Conservation (phyloP, 92 coral and sea anemone genomes). For the Blastomussa wellsi region DNA sequence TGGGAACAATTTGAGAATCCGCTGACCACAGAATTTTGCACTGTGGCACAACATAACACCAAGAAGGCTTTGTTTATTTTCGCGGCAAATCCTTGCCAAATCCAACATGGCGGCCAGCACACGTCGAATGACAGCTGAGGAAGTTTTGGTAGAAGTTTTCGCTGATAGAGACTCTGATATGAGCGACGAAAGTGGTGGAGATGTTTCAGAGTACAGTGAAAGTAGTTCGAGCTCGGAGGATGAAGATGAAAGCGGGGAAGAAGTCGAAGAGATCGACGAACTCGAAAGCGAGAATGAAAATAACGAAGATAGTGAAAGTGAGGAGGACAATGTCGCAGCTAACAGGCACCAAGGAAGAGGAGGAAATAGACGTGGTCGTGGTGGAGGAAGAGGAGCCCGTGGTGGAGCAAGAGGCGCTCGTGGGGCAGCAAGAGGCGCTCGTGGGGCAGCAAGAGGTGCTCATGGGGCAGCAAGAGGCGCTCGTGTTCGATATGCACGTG, state of each 20-base stretch:
- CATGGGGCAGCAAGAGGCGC: conserved; percentile 16
- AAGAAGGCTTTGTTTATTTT: conserved; percentile 1
- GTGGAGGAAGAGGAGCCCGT: conserved; percentile 26
- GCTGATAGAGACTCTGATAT: neutral
- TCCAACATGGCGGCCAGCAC: neutral
- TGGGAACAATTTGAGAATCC: too few species aligned
- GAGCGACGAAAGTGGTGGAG: neutral
- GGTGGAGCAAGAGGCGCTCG: conserved; percentile 24
- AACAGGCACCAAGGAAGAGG: neutral
- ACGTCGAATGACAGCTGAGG: neutral
- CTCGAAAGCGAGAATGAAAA: neutral
- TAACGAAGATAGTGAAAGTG: neutral
- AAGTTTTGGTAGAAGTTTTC: neutral
- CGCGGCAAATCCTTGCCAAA: too few species aligned
- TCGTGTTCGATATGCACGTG: too few species aligned
- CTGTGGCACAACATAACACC: conserved; percentile 12
- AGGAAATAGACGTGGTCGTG: too few species aligned
- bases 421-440: conserved; percentile 13
- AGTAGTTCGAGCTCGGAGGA: neutral
- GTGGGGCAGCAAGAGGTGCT: conserved; percentile 17
- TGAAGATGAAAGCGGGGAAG: neutral
- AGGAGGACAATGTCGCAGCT: conserved; percentile 1
- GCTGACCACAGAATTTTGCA: conserved; percentile 1
- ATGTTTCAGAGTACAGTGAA: conserved; percentile 1
- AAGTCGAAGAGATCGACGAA: neutral